phyloP scores from a whole-genome alignment of 2,888 invertebrate genomes.

The Platerodrilus igneus region DNA sequence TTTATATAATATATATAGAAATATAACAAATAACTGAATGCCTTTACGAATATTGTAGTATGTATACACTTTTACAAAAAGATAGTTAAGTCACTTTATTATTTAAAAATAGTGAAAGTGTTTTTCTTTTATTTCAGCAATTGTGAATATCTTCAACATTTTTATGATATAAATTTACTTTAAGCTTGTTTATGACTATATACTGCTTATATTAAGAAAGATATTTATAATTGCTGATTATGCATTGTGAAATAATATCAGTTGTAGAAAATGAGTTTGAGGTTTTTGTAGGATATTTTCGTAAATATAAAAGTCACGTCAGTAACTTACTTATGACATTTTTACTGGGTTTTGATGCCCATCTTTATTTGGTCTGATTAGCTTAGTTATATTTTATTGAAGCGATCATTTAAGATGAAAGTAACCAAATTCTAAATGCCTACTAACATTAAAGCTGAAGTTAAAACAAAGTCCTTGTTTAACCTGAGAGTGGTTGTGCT shows the following conservation, averaged over 20 bases:
- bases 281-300: conserved; percentile 50
- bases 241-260: conserved; percentile 46
- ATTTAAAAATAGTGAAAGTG: conserved; percentile 44
- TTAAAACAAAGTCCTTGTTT: no score
- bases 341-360: no score
- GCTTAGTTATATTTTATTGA: no score
- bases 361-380: no score
- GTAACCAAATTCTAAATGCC: no score
- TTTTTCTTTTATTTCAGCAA: conserved; percentile 40
- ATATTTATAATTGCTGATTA: conserved; percentile 37
- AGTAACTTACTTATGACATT: no score
- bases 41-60: conserved; percentile 50
- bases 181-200: conserved; percentile 21
- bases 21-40: conserved; percentile 49
- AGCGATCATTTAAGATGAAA: no score
- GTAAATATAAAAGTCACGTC: conserved; percentile 51
- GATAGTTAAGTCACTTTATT: conserved; percentile 42
- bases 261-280: conserved; percentile 48
- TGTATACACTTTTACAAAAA: conserved; percentile 49
- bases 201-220: conserved; percentile 24
- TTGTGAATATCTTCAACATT: conserved; percentile 32
- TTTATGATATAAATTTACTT: conserved; percentile 23
- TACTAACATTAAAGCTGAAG: no score
- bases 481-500: no score
- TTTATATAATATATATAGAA: conserved; percentile 41